Percentiles rank a stretch among this genome's conserved stretches.
phyloP scores from a whole-genome alignment of 2,113 vertebrate genomes.

The Acanthisitta chloris region DNA sequence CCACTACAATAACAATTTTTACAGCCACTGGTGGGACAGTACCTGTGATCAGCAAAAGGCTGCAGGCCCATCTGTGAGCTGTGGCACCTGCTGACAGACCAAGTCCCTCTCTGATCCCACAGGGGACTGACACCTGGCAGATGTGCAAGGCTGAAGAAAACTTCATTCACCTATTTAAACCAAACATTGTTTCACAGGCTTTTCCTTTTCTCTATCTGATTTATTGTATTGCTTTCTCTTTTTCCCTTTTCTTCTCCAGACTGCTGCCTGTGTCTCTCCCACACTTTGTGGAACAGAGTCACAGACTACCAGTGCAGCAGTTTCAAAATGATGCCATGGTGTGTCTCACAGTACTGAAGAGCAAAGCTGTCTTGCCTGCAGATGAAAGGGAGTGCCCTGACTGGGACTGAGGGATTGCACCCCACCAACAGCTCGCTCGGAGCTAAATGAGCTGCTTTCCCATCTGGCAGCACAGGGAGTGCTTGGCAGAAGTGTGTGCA shows the following conservation, averaged over 20 bases:
- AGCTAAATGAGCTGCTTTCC: not conserved
- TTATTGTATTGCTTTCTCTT: not conserved
- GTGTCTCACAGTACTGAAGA: not conserved
- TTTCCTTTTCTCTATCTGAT: not conserved
- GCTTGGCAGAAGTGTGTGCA: accelerated
- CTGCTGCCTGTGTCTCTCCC: not conserved
- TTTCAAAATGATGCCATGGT: not conserved
- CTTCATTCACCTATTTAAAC: not conserved
- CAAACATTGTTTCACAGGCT: not conserved
- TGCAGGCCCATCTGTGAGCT: not conserved
- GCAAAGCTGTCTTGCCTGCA: not conserved
- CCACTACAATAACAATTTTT: not conserved
- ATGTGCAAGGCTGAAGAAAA: not conserved
- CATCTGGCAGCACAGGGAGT: accelerated
- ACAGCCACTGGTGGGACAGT: accelerated
- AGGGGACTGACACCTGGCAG: not conserved
- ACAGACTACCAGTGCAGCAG: accelerated
- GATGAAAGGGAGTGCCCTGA: not conserved
- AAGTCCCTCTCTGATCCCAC: not conserved
- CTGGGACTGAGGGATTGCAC: not conserved
- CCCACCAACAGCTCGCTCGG: not conserved
- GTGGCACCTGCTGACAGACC: not conserved
- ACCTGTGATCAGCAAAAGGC: not conserved
- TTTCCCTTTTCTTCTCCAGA: accelerated
- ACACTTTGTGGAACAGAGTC: not conserved